Percentiles rank a stretch among this genome's conserved stretches.
Conservation (phyloP, 2,113 vertebrate genomes). For the Myxocyprinus asiaticus region DNA sequence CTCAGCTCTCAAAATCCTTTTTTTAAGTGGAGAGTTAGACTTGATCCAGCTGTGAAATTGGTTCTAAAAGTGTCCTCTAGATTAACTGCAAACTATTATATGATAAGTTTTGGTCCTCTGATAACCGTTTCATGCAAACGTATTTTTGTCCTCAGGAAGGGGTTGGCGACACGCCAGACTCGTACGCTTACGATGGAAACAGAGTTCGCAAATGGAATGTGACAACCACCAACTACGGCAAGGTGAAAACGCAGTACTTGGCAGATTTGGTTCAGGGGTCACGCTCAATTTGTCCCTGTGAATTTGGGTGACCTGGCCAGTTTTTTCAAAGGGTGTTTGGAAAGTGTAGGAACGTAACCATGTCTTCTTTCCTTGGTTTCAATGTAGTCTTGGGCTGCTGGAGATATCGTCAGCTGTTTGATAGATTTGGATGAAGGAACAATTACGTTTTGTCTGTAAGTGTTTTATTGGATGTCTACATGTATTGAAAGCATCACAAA, state of each 20-base stretch:
- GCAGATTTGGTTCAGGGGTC: not conserved
- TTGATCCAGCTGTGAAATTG: not conserved
- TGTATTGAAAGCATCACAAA: too few species aligned
- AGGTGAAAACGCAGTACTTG: slow-evolving; percentile 75
- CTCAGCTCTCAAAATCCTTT: not conserved
- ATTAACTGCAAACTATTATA: not conserved
- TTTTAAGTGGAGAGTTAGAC: not conserved
- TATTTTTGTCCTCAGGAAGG: slow-evolving; percentile 80
- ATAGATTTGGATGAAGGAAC: slow-evolving; percentile 93
- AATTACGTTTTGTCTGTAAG: slow-evolving; percentile 95
- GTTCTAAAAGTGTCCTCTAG: not conserved
- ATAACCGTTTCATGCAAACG: not conserved
- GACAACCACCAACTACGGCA: slow-evolving; percentile 96
- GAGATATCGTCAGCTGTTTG: slow-evolving; percentile 96
- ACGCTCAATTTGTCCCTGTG: not conserved
- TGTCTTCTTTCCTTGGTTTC: slow-evolving; percentile 24
- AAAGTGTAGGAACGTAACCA: too few species aligned
- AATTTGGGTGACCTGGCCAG: not conserved
- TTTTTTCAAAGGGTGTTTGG: not conserved
- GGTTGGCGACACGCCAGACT: slow-evolving; percentile 93
- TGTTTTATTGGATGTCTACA: not conserved
- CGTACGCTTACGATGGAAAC: slow-evolving; percentile 96
- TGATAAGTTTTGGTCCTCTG: not conserved
- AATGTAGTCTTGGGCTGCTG: slow-evolving; percentile 92
- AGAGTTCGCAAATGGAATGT: slow-evolving; percentile 97